Conservation (phyloP, 2,113 vertebrate genomes). For the Lamprotornis superbus region DNA sequence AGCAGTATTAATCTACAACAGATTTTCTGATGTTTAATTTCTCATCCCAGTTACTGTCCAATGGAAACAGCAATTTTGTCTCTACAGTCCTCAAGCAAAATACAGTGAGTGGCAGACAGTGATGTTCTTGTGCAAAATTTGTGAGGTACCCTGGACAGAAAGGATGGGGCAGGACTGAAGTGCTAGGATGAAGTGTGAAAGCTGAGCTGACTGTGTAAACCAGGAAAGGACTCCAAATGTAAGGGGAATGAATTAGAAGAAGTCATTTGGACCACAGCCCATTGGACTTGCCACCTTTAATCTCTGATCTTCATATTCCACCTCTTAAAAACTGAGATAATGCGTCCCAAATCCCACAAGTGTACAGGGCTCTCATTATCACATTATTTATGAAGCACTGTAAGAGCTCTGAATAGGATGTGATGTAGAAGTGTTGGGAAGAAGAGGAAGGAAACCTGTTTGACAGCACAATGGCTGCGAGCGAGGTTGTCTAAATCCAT, state of each 20-base stretch:
- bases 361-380: background rate
- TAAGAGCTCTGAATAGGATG: slow-evolving; percentile 14
- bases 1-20: background rate
- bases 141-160: background rate
- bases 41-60: background rate
- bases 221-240: background rate
- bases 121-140: background rate
- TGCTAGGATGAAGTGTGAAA: background rate
- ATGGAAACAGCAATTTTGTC: background rate
- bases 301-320: background rate
- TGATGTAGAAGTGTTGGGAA: slow-evolving; percentile 9
- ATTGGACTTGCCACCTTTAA: background rate
- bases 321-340: slow-evolving; percentile 20
- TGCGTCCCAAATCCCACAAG: background rate
- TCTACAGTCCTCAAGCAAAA: background rate
- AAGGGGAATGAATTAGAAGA: background rate
- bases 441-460: slow-evolving; percentile 42
- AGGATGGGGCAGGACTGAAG: background rate
- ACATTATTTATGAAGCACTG: background rate
- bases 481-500: background rate
- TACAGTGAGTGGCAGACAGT: background rate
- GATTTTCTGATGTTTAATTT: background rate
- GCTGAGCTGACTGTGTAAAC: background rate
- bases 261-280: background rate
- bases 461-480: slow-evolving; percentile 5